These are phyloP conservation scores for Pilophorus perplexus DNA, from an alignment of 2,888 invertebrate genomes.

Conservation along the genomic window DNA sequence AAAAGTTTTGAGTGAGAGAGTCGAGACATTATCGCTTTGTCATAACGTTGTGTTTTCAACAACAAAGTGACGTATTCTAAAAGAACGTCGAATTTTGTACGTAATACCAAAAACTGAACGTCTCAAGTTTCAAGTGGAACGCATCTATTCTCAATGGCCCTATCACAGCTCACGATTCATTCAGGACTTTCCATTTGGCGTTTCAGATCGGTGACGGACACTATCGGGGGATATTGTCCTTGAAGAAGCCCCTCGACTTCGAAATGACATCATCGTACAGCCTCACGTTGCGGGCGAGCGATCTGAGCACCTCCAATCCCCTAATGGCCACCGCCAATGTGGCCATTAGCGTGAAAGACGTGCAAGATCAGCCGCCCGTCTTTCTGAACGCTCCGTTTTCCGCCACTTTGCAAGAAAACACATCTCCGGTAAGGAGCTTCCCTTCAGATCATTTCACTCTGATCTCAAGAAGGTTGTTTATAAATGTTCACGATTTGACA, in stretches of 20 bases:
- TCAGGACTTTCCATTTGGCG: too few relatives aligned
- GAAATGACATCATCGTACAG: constrained; percentile 73
- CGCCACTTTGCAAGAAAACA: constrained; percentile 72
- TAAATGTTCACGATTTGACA: constrained; percentile 49
- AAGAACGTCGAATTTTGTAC: too few relatives aligned
- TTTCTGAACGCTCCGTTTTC: constrained; percentile 79
- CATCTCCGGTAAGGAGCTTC: constrained; percentile 57
- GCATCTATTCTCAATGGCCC: background rate
- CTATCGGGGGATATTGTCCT: constrained; percentile 66
- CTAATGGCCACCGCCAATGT: constrained; percentile 69
- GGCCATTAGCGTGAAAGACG: constrained; percentile 71
- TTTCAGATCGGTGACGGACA: constrained; percentile 63
- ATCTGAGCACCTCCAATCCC: constrained; percentile 58
- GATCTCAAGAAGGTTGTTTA: background rate
- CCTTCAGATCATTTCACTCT: too few relatives aligned
- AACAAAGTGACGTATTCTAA: too few relatives aligned
- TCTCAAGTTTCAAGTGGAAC: too few relatives aligned
- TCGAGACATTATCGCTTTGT: too few relatives aligned
- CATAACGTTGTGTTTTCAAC: too few relatives aligned
- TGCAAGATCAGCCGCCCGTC: constrained; percentile 79
- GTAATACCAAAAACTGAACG: too few relatives aligned
- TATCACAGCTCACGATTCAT: too few relatives aligned
- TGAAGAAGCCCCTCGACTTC: constrained; percentile 70
- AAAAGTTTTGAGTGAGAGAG: too few relatives aligned
- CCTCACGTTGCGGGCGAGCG: constrained; percentile 65